Evolutionary conservation across 2,888 invertebrate species (phyloP).

Genomic region (Polydrusus pterygomalis): DNA sequence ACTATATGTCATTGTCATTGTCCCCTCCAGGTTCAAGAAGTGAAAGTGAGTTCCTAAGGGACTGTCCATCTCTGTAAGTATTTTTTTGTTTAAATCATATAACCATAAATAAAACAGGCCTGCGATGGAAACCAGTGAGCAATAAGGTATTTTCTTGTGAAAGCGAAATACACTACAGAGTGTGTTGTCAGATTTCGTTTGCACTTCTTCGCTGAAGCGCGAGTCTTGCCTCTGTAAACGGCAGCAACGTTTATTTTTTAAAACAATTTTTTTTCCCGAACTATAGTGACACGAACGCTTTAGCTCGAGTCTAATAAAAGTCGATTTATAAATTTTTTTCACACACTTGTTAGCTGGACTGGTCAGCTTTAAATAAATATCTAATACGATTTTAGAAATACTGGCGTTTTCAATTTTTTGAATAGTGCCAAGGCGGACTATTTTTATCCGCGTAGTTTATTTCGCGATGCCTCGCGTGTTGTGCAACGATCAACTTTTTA

Average conservation of each 20-base stretch:
- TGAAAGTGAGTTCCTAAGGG: slow-evolving; percentile 62
- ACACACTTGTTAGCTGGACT: slow-evolving; percentile 28
- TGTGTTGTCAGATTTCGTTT: too few species aligned
- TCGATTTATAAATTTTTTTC: slow-evolving; percentile 2
- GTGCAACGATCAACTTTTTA: slow-evolving; percentile 24
- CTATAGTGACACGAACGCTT: neutral
- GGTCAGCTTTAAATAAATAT: slow-evolving; percentile 48
- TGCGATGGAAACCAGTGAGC: too few species aligned
- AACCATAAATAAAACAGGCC: too few species aligned
- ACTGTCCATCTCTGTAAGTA: slow-evolving; percentile 65
- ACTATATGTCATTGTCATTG: slow-evolving; percentile 68
- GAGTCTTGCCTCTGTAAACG: too few species aligned
- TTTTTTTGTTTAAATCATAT: neutral
- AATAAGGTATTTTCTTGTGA: too few species aligned
- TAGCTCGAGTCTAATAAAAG: neutral
- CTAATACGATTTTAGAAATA: slow-evolving; percentile 54
- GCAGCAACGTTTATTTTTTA: too few species aligned
- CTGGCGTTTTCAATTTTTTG: slow-evolving; percentile 58
- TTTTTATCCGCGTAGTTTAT: slow-evolving; percentile 58
- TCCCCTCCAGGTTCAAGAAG: slow-evolving; percentile 65
- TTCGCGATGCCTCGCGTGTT: slow-evolving; percentile 48
- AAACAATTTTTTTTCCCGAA: too few species aligned
- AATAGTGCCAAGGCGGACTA: slow-evolving; percentile 59
- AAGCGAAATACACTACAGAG: too few species aligned
- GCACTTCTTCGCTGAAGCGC: too few species aligned